Conservation (phyloP, 2,888 invertebrate genomes). For the Ophioninae sp. region DNA sequence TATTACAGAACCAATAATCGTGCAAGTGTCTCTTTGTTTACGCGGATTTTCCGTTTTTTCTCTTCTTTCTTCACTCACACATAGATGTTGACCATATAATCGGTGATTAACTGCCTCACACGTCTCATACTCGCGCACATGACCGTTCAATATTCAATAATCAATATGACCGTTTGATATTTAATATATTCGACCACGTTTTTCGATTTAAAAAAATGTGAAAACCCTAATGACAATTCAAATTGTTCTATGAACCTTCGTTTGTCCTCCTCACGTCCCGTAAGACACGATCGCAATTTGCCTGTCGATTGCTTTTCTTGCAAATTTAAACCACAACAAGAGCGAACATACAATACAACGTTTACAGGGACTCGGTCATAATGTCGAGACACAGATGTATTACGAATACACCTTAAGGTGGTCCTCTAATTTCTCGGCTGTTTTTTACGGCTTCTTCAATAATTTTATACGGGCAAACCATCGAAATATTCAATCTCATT, state of each 20-base stretch:
- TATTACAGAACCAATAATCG: background rate
- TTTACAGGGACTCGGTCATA: background rate
- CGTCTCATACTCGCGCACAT: too few relatives aligned
- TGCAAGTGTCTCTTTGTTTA: background rate
- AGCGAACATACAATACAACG: background rate
- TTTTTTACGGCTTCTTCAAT: too few relatives aligned
- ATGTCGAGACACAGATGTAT: background rate
- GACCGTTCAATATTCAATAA: too few relatives aligned
- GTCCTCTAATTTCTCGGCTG: too few relatives aligned
- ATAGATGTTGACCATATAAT: background rate
- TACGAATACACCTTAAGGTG: background rate
- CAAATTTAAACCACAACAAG: background rate
- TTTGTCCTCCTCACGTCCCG: too few relatives aligned
- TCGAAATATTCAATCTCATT: too few relatives aligned
- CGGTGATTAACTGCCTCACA: background rate
- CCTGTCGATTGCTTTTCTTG: background rate
- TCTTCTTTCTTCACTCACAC: background rate
- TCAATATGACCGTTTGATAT: background rate
- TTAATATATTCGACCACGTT: background rate
- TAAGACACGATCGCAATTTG: too few relatives aligned
- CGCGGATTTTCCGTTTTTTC: background rate
- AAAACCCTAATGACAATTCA: background rate
- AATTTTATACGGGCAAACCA: too few relatives aligned
- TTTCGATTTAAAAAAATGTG: background rate
- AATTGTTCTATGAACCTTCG: background rate